Conservation (phyloP, 2,888 invertebrate species). For the Lithophane socia region DNA sequence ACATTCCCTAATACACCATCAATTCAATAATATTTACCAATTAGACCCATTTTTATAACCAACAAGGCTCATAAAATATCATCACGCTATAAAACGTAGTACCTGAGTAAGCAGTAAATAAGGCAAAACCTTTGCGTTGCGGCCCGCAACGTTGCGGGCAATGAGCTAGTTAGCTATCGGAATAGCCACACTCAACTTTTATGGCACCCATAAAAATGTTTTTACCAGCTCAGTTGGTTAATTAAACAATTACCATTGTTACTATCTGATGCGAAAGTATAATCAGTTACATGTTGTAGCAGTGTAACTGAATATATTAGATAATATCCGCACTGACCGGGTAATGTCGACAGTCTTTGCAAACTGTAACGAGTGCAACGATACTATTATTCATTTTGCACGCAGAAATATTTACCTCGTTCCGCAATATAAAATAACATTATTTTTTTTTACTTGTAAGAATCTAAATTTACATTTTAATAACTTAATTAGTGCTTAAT, state of each 20-base stretch:
- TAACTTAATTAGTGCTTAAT: slow-evolving; percentile 61
- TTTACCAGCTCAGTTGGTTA: slow-evolving; percentile 65
- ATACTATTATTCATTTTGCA: slow-evolving; percentile 44
- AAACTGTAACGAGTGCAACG: slow-evolving; percentile 29
- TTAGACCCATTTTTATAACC: slow-evolving; percentile 60
- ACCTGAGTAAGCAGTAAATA: slow-evolving; percentile 67
- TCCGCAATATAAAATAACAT: slow-evolving; percentile 33
- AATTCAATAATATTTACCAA: slow-evolving; percentile 59
- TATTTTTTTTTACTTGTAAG: neutral
- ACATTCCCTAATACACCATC: slow-evolving; percentile 38
- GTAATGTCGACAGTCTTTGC: slow-evolving; percentile 15
- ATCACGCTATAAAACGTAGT: slow-evolving; percentile 66
- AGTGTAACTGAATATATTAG: slow-evolving; percentile 38
- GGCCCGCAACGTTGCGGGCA: slow-evolving; percentile 33
- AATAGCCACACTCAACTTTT: slow-evolving; percentile 63
- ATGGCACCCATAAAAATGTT: slow-evolving; percentile 64
- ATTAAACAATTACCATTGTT: slow-evolving; percentile 70
- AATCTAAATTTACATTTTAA: slow-evolving; percentile 56
- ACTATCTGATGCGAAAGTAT: slow-evolving; percentile 48
- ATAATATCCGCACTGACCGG: slow-evolving; percentile 44
- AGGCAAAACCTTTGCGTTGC: slow-evolving; percentile 53
- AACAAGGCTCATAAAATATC: slow-evolving; percentile 64
- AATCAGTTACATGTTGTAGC: slow-evolving; percentile 52
- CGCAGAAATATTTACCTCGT: slow-evolving; percentile 25
- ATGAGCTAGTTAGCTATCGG: slow-evolving; percentile 62